A percentile compares a stretch with the other conserved stretches of the same genome.
phyloP scores from a whole-genome alignment of 2,113 vertebrate species.

The Amazona guildingii region DNA sequence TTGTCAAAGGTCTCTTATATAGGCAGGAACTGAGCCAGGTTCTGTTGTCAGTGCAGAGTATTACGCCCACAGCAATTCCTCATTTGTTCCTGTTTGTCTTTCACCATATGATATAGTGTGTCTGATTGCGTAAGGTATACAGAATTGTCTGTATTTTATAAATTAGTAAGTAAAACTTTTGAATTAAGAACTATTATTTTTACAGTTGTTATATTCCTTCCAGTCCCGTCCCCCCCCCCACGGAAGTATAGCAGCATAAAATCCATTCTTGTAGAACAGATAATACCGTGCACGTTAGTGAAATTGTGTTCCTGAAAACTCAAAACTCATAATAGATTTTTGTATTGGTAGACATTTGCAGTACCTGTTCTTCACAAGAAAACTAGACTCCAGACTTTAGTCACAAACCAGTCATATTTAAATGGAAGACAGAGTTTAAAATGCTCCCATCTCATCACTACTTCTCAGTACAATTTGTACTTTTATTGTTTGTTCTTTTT shows the following conservation, averaged over 20 bases:
- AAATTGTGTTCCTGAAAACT: background rate
- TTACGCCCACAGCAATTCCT: background rate
- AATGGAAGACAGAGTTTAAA: background rate
- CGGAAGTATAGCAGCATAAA: background rate
- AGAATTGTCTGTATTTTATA: background rate
- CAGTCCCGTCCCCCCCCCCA: accelerated
- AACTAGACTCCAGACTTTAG: background rate
- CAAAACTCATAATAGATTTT: background rate
- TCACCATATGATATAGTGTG: background rate
- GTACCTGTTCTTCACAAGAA: background rate
- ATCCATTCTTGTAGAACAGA: background rate
- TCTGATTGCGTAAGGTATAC: background rate
- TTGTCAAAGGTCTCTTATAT: background rate
- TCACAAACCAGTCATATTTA: background rate
- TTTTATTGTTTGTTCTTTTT: background rate
- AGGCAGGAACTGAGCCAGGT: background rate
- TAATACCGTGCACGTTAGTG: background rate
- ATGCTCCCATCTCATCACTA: background rate
- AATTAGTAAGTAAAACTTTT: background rate
- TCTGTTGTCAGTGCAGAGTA: background rate
- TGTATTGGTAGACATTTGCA: background rate
- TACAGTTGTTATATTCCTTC: background rate
- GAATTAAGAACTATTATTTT: background rate
- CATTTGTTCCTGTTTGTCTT: background rate
- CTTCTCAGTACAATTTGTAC: background rate